These are phyloP conservation scores for Pseudonaja textilis DNA, from an alignment of 2,113 vertebrate genomes.

Conservation along the genomic window DNA sequence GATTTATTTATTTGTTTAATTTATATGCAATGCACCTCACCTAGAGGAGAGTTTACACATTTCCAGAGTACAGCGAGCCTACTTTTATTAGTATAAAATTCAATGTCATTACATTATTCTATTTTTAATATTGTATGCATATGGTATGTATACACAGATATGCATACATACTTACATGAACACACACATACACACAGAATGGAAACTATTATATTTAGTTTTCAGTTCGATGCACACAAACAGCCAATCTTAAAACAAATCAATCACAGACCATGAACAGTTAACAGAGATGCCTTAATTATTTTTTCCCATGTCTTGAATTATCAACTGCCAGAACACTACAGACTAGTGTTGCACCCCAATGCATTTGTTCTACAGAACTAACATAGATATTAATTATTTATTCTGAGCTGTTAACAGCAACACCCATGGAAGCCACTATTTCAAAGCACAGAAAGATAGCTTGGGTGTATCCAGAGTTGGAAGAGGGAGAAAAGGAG, in stretches of 20 bases:
- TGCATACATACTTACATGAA: not conserved
- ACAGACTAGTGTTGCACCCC: not conserved
- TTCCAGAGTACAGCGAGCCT: not conserved
- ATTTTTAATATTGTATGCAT: not conserved
- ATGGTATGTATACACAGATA: not conserved
- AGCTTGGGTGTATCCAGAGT: too few relatives aligned
- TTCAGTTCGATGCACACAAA: not conserved
- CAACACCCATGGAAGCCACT: not conserved
- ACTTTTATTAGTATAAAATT: not conserved
- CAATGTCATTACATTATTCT: not conserved
- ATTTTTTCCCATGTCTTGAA: not conserved
- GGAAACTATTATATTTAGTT: not conserved
- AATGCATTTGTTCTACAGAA: not conserved
- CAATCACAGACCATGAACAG: too few relatives aligned
- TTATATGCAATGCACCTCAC: not conserved
- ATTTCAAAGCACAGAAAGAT: not conserved
- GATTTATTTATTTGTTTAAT: not conserved
- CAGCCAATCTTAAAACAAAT: not conserved
- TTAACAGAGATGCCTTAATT: not conserved
- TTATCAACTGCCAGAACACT: not conserved
- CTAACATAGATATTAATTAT: not conserved
- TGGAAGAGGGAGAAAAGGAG: not conserved
- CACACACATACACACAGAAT: not conserved
- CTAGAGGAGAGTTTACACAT: not conserved
- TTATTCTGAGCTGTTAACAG: not conserved